phyloP scores from a whole-genome alignment of 1,140 invertebrate genomes.

The Lepidurus arcticus region DNA sequence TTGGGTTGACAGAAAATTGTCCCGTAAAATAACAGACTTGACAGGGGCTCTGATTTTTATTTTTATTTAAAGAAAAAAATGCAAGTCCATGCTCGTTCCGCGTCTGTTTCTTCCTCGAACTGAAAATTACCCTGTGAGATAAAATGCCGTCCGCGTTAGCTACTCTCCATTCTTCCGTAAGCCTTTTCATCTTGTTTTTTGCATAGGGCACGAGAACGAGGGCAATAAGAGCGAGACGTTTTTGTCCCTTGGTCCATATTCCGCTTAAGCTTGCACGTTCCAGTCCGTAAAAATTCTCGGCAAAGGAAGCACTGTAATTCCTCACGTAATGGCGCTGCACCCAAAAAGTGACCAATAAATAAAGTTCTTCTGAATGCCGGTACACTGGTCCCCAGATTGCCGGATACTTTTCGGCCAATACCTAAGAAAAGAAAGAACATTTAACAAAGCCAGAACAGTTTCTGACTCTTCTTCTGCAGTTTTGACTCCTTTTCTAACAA shows the following conservation, averaged over 20 bases:
- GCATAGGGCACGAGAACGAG: slow-evolving; percentile 11
- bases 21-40: too few relatives aligned
- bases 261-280: background rate
- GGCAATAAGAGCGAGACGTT: background rate
- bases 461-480: too few relatives aligned
- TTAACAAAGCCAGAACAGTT: too few relatives aligned
- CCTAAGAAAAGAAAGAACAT: background rate
- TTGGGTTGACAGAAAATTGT: too few relatives aligned
- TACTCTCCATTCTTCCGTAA: background rate
- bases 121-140: background rate
- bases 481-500: too few relatives aligned
- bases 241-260: background rate
- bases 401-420: background rate
- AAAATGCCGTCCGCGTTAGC: background rate
- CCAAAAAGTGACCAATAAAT: slow-evolving; percentile 15
- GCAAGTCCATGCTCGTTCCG: background rate
- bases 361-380: background rate
- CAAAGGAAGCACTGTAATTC: background rate
- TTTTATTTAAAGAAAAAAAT: background rate
- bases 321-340: background rate
- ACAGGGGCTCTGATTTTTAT: too few relatives aligned
- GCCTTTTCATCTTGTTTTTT: slow-evolving; percentile 9
- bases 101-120: too few relatives aligned
- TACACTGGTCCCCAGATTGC: slow-evolving; percentile 5
- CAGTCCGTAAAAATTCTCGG: slow-evolving; percentile 5